Base-by-base conservation (phyloP, 2,888 invertebrate species). In the Agrochola circellaris region DNA sequence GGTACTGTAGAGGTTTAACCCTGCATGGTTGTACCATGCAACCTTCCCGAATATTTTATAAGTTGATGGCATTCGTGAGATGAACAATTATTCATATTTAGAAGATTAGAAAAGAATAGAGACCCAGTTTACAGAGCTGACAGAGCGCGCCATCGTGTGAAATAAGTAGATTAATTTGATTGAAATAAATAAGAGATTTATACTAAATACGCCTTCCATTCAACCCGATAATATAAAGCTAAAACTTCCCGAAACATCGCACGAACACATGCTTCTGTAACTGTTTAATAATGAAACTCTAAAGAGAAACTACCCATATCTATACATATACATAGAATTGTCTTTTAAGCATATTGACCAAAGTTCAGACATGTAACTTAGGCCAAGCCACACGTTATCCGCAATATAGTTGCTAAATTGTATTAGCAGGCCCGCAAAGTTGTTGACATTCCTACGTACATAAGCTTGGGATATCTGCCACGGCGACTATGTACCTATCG, bases 391-490 rank as follows among this genome's bases (percentile, higher is more conserved):
- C 79, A 75, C n/a, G 70, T 67, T 79, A 82, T 67, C 70, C 64
- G 26, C 70, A 81, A 70, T 66, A 82, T 48, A 79, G 79, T 82
- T 75, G 45, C n/a, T 71, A 82, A 82, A 84, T 79, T 79, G 79
- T 75, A 51, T 84, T 75, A 85, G 58, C 23, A 30, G 51, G 13
- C n/a, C 48, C 60, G 56, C 73, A 70, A 82, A 82, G 73, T 79
- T 82, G 75, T 82, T 73, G 79, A 75, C 85, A 71, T 42, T 56
- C 48, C 75, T 74, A 54, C n/a, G 68, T 81, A 74, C 56, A 81
- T 34, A 67, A 15, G 56, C 56, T 61, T 48, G 23, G 58, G 34
- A 61, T 77, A 54, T 51, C 61, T 54, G 30, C 30, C n/a, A 17
- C 42, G 1, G 15, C 26, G 60, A 45, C 7, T 7, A 48, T 48